Conservation (phyloP, 1,140 invertebrate genomes). For the Chrysomallon squamiferum region DNA sequence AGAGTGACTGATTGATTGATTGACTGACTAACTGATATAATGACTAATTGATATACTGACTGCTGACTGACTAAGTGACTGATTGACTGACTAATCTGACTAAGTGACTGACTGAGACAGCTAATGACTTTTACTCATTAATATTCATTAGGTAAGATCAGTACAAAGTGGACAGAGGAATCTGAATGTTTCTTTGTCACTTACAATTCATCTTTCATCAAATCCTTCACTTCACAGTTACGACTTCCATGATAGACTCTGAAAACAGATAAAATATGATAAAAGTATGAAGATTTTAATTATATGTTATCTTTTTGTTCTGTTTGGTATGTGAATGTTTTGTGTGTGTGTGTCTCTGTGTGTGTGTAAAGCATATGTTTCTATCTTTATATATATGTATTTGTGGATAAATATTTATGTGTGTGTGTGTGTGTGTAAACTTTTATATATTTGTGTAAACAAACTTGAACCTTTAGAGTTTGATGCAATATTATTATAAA, state of each 20-base stretch:
- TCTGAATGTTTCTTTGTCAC: neutral
- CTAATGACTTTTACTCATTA: too few species aligned
- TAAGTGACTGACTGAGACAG: neutral
- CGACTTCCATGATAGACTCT: slow-evolving; percentile 29
- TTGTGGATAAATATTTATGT: too few species aligned
- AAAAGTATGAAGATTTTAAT: neutral
- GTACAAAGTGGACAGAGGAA: neutral
- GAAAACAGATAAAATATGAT: neutral
- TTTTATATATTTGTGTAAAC: too few species aligned
- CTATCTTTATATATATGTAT: neutral
- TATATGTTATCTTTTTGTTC: neutral
- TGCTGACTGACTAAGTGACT: too few species aligned
- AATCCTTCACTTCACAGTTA: slow-evolving; percentile 28
- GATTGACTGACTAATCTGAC: too few species aligned
- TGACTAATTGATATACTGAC: too few species aligned
- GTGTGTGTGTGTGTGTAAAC: neutral
- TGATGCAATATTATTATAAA: too few species aligned
- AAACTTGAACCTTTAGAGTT: too few species aligned
- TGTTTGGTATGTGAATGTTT: neutral
- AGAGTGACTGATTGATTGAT: too few species aligned
- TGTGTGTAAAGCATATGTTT: neutral
- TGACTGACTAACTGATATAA: too few species aligned
- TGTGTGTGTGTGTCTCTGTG: neutral
- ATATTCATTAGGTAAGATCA: neutral
- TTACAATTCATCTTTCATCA: slow-evolving; percentile 21